These are phyloP conservation scores for Griposia aprilina DNA, from an alignment of 2,888 invertebrate genomes.

Conservation along the genomic window DNA sequence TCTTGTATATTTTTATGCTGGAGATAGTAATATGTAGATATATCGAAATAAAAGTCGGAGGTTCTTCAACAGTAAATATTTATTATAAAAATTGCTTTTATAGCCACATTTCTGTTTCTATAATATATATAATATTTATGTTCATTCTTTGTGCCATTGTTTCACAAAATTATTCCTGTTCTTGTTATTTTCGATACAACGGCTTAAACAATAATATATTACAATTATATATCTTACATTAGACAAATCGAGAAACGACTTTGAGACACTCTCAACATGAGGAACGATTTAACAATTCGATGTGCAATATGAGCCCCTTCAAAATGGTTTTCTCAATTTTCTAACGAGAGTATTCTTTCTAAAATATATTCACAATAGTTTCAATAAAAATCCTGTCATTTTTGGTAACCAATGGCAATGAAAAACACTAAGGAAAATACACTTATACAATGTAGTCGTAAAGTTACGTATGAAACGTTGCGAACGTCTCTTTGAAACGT, in stretches of 20 bases:
- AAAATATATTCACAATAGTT: slow-evolving; percentile 89
- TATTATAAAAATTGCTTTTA: slow-evolving; percentile 91
- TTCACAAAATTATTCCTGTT: slow-evolving; percentile 91
- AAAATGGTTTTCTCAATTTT: slow-evolving; percentile 83
- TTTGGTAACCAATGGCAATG: slow-evolving; percentile 91
- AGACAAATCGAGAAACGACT: slow-evolving; percentile 86
- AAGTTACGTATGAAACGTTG: slow-evolving; percentile 87
- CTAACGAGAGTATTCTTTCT: slow-evolving; percentile 87
- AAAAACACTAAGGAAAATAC: slow-evolving; percentile 86
- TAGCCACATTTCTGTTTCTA: slow-evolving; percentile 91
- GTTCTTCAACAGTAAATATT: slow-evolving; percentile 91
- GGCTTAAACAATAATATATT: slow-evolving; percentile 90
- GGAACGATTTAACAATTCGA: slow-evolving; percentile 90
- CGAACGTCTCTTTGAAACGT: slow-evolving; percentile 82
- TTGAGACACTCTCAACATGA: slow-evolving; percentile 84
- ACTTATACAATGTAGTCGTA: slow-evolving; percentile 82
- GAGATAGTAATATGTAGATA: background rate
- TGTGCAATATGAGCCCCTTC: slow-evolving; percentile 84
- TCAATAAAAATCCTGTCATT: slow-evolving; percentile 90
- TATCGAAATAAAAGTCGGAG: slow-evolving; percentile 80
- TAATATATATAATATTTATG: slow-evolving; percentile 91
- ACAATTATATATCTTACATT: slow-evolving; percentile 88
- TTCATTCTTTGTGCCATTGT: slow-evolving; percentile 91
- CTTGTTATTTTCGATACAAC: slow-evolving; percentile 90
- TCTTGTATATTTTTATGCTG: background rate